Evolutionary conservation across 2,113 vertebrate species (phyloP).

Genomic region (Ameiurus melas): DNA sequence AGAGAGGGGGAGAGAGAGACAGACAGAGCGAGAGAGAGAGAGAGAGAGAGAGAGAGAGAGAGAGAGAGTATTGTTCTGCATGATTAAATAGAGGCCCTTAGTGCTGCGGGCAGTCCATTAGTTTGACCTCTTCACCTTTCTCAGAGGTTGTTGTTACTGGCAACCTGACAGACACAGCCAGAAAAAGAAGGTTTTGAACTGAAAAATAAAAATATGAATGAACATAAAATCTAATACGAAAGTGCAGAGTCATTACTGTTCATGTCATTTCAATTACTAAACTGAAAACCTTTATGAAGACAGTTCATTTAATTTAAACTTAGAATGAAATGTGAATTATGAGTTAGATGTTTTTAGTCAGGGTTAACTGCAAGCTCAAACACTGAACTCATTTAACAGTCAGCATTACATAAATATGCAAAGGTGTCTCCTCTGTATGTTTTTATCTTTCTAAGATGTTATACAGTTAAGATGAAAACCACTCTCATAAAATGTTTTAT

Average conservation of each 20-base stretch:
- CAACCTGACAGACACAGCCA: constrained; percentile 44
- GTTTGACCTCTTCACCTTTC: constrained; percentile 77
- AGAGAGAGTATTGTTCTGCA: constrained; percentile 71
- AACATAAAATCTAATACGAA: neutral
- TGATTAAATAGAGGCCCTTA: constrained; percentile 72
- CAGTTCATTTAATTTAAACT: neutral
- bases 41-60: neutral
- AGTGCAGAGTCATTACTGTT: neutral
- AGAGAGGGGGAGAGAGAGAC: too few relatives aligned
- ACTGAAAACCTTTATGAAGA: neutral
- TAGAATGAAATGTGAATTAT: neutral
- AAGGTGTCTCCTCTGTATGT: neutral
- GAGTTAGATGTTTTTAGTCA: neutral
- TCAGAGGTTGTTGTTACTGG: constrained; percentile 77
- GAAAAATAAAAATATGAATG: neutral
- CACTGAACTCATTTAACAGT: neutral
- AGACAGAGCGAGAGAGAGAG: neutral
- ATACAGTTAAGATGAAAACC: neutral
- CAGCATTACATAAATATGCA: neutral
- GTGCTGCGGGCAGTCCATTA: constrained; percentile 70
- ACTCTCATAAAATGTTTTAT: neutral
- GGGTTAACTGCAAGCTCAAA: neutral
- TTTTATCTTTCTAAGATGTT: neutral
- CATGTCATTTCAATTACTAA: neutral
- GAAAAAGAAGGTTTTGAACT: neutral